These are phyloP conservation scores for Planococcus citri DNA, from an alignment of 1,140 invertebrate genomes.

Conservation along the genomic window DNA sequence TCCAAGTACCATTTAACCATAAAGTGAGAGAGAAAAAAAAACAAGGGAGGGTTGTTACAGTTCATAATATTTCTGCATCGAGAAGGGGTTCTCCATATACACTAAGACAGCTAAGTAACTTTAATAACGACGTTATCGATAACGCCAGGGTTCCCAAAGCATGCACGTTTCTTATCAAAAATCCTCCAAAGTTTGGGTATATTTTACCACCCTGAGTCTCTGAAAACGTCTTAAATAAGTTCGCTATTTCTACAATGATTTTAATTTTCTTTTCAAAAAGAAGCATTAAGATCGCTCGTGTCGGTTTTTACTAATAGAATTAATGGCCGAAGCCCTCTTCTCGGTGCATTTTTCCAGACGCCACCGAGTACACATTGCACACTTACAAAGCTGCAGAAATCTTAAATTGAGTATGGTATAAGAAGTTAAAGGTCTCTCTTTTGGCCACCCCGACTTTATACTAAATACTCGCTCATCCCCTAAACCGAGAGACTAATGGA, in stretches of 20 bases:
- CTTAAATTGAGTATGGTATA: neutral
- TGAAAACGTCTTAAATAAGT: neutral
- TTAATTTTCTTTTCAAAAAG: neutral
- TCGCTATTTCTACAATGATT: neutral
- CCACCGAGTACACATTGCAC: too few relatives aligned
- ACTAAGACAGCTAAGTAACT: neutral
- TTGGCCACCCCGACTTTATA: neutral
- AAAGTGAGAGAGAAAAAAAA: too few relatives aligned
- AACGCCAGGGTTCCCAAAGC: neutral
- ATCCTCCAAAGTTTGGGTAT: too few relatives aligned
- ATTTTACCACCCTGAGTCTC: too few relatives aligned
- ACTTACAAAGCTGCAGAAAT: too few relatives aligned
- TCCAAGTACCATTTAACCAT: too few relatives aligned
- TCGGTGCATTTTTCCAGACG: too few relatives aligned
- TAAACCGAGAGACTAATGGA: neutral
- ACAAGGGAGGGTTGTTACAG: neutral
- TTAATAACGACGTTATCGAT: conserved; percentile 7
- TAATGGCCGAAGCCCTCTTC: neutral
- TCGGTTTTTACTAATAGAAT: neutral
- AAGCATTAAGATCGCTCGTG: neutral
- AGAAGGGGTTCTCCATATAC: neutral
- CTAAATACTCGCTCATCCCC: neutral
- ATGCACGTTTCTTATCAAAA: too few relatives aligned
- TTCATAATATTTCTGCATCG: neutral
- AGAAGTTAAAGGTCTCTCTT: neutral